Conservation (phyloP, 2,888 invertebrate species). For the Ametastegia equiseti region DNA sequence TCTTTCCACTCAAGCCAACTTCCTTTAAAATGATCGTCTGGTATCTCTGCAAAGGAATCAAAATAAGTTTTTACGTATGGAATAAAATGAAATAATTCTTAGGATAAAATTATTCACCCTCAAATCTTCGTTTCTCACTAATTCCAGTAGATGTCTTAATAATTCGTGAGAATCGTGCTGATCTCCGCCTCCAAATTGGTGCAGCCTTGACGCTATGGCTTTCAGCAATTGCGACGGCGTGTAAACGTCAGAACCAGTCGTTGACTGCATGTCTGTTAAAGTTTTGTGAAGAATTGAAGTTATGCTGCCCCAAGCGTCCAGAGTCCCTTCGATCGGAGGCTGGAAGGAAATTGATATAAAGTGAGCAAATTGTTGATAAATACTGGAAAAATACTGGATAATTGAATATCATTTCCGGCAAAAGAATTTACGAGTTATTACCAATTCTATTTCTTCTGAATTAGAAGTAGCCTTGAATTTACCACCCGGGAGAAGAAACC, state of each 20-base stretch:
- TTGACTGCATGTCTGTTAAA: slow-evolving; percentile 82
- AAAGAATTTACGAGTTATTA: slow-evolving; percentile 49
- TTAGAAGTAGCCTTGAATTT: slow-evolving; percentile 77
- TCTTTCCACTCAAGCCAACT: slow-evolving; percentile 85
- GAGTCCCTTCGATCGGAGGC: slow-evolving; percentile 82
- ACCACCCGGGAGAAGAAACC: slow-evolving; percentile 86
- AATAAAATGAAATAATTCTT: slow-evolving; percentile 31
- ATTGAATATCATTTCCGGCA: slow-evolving; percentile 37
- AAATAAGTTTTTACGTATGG: slow-evolving; percentile 28
- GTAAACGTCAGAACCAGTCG: slow-evolving; percentile 81
- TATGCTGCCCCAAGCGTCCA: slow-evolving; percentile 84
- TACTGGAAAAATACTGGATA: slow-evolving; percentile 5
- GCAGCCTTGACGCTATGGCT: slow-evolving; percentile 82
- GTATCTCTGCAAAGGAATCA: slow-evolving; percentile 82
- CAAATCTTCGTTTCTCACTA: slow-evolving; percentile 85
- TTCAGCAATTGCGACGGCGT: slow-evolving; percentile 82
- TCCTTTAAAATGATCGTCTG: slow-evolving; percentile 88
- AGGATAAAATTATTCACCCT: slow-evolving; percentile 65
- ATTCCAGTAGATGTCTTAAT: slow-evolving; percentile 92
- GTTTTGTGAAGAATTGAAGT: slow-evolving; percentile 84
- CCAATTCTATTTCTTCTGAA: slow-evolving; percentile 78
- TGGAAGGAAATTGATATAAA: slow-evolving; percentile 52
- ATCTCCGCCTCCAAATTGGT: slow-evolving; percentile 94
- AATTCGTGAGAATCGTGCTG: slow-evolving; percentile 99
- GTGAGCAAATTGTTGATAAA: slow-evolving; percentile 25